Base-by-base conservation (phyloP, 1,140 invertebrate species). In the Asbolus verrucosus region DNA sequence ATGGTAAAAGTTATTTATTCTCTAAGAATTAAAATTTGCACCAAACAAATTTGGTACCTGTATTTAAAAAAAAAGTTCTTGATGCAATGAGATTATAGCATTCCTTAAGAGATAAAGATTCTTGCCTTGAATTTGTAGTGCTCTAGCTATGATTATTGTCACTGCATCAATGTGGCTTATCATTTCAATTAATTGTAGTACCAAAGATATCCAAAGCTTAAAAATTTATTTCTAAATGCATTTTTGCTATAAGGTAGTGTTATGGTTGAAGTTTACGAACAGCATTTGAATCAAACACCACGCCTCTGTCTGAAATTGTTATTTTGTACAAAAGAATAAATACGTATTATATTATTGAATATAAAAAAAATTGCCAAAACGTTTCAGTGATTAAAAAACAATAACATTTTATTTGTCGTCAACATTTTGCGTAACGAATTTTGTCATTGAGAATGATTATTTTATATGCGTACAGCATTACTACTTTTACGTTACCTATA, bases 181-280 rank as follows among this genome's bases (percentile, higher is more conserved):
- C n/a, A n/a, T 30, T 66, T 31, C 19, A 13, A 66, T 66, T 70
- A 21, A 21, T 59, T 24, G 46, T 65, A 65, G 36, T 19, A 70
- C 69, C 69, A 70, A 70, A 70, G 69, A 70, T 65, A 70, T 21
- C 69, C 69, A 70, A 70, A 70, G 69, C 38, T 70, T 38, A 6
- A 19, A 13, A 33, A 14, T 33, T 62, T n/a, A 36, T 62, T 38
- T 62, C 27, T 54, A 11, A 60, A 39, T 39, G 33, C 39, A 43
- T 63, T 63, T 46, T 54, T 27, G 46, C 46, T 54, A 54, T 16
- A 27, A 54, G n/a, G 46, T 54, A 54, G 46, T 16, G 21, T 11
- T 54, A 54, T 21, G 46, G 11, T 21, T 21, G 14, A 27, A 54
- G 19, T 30, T 21, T n/a, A n/a, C 31, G 9, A 14, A 62, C 18